phyloP scores from a whole-genome alignment of 2,797 vertebrate species.

The Pogoniulus pusillus region DNA sequence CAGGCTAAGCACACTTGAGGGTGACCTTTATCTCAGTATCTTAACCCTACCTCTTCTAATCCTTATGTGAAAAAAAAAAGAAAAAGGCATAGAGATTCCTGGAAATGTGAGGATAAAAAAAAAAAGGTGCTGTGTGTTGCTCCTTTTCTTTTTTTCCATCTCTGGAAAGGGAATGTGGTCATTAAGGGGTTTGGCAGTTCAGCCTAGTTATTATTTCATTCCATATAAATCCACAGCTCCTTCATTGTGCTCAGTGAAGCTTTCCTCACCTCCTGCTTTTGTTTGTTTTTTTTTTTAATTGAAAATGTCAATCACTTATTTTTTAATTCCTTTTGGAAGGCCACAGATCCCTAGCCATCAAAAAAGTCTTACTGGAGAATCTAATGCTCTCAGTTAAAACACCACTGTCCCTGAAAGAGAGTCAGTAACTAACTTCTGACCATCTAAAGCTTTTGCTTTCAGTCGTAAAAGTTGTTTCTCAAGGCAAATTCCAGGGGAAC shows the following conservation, averaged over 20 bases:
- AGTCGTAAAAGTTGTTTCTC: not conserved
- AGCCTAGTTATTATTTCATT: slow-evolving; percentile 48
- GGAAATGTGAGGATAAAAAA: slow-evolving; percentile 8
- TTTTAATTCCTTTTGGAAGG: slow-evolving; percentile 21
- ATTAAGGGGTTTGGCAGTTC: slow-evolving; percentile 50
- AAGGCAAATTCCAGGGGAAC: not conserved
- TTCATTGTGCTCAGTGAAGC: slow-evolving; percentile 23
- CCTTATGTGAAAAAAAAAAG: slow-evolving; percentile 24
- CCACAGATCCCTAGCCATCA: not conserved
- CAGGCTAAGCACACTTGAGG: slow-evolving; percentile 28
- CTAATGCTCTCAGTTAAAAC: not conserved
- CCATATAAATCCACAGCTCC: slow-evolving; percentile 22
- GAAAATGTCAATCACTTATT: slow-evolving; percentile 24
- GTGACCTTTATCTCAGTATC: not conserved
- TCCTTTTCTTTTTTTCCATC: slow-evolving; percentile 21
- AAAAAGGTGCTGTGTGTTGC: not conserved
- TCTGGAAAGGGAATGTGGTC: slow-evolving; percentile 22
- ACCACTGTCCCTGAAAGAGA: not conserved
- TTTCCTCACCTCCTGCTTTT: slow-evolving; percentile 15
- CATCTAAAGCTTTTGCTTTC: not conserved
- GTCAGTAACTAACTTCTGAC: slow-evolving; percentile 12
- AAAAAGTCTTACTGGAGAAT: not conserved
- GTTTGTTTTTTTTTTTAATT: not conserved
- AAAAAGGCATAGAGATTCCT: slow-evolving; percentile 25
- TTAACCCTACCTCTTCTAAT: not conserved